A percentile compares a stretch with the other conserved stretches of the same genome.
Conservation (phyloP, 1,140 invertebrate genomes). For the Dreissena polymorpha region DNA sequence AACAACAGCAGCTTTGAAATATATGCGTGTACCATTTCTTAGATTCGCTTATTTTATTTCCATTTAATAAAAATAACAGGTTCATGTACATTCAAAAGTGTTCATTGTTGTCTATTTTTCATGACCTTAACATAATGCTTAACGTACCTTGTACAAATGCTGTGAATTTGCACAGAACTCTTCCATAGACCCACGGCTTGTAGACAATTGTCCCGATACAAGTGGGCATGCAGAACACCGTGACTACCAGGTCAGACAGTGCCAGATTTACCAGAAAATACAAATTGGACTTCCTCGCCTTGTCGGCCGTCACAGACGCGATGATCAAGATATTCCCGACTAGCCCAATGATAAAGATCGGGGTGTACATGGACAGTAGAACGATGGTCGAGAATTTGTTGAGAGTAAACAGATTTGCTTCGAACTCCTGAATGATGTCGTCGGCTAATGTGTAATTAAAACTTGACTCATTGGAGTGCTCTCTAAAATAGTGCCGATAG, state of each 20-base stretch:
- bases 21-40: too few species aligned
- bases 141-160: conserved; percentile 87
- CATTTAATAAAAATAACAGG: too few species aligned
- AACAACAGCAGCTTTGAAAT: too few species aligned
- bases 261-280: conserved; percentile 68
- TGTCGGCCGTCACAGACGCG: conserved; percentile 52
- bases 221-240: conserved; percentile 79
- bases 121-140: too few species aligned
- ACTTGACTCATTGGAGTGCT: conserved; percentile 39
- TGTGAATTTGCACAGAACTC: conserved; percentile 86
- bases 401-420: conserved; percentile 45
- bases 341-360: conserved; percentile 63
- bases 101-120: too few species aligned
- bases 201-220: conserved; percentile 86
- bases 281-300: conserved; percentile 59
- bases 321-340: conserved; percentile 68
- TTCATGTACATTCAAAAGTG: too few species aligned
- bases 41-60: too few species aligned
- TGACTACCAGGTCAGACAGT: conserved; percentile 64
- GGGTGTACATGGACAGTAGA: conserved; percentile 63
- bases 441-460: conserved; percentile 59
- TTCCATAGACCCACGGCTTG: conserved; percentile 86
- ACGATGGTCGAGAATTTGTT: conserved; percentile 55
- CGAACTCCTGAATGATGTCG: conserved; percentile 60
- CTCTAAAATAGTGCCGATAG: conserved; percentile 54